A percentile compares a stretch with the other conserved stretches of the same genome.
Conservation (phyloP, 2,113 vertebrate genomes). For the Steatornis caripensis region DNA sequence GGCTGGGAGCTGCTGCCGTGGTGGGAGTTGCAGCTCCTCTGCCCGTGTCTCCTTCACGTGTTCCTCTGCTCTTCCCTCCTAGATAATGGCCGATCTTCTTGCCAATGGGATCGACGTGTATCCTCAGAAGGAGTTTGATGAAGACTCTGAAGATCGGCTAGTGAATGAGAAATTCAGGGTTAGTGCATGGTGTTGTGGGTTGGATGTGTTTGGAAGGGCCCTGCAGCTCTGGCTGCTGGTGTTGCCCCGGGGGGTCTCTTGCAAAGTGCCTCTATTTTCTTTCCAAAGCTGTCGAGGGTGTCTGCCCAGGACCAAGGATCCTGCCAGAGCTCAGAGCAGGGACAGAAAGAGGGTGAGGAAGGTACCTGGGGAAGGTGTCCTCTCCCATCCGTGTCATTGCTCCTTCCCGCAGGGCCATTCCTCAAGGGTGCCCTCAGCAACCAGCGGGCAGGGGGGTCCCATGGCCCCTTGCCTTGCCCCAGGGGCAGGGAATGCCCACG, state of each 20-base stretch:
- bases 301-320: not conserved
- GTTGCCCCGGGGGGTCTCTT: not conserved
- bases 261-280: not conserved
- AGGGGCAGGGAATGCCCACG: not conserved
- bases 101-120: conserved; percentile 93
- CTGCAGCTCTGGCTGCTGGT: not conserved
- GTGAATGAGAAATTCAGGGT: conserved; percentile 97
- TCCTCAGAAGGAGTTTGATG: conserved; percentile 96
- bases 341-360: not conserved
- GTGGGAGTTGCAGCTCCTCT: not conserved
- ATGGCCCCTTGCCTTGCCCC: not conserved
- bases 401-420: not conserved
- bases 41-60: not conserved
- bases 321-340: not conserved
- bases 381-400: accelerated
- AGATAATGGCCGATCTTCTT: conserved; percentile 92
- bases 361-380: not conserved
- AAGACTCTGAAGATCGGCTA: conserved; percentile 89
- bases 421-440: not conserved
- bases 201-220: not conserved
- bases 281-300: not conserved
- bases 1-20: accelerated
- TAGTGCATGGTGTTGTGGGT: not conserved
- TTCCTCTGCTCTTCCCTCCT: not conserved
- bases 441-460: not conserved